phyloP scores from a whole-genome alignment of 2,797 vertebrate species.

The Sebastes alutus region DNA sequence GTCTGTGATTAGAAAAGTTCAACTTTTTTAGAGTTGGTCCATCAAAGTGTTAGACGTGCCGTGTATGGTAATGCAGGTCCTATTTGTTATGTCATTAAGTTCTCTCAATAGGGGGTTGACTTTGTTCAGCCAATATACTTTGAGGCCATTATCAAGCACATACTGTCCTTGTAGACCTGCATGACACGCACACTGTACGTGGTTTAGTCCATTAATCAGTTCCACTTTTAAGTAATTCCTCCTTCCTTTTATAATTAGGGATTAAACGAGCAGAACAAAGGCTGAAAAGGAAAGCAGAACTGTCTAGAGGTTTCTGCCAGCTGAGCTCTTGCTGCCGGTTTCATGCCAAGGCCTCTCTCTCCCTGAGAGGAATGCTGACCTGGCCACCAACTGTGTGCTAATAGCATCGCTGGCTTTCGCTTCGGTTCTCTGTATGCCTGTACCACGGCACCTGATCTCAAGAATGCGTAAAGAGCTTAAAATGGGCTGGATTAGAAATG shows the following conservation, averaged over 20 bases:
- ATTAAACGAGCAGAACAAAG: constrained; percentile 43
- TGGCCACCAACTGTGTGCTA: constrained; percentile 42
- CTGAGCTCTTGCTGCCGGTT: constrained; percentile 10
- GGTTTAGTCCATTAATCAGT: constrained; percentile 31
- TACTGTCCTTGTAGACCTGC: background rate
- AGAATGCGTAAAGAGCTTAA: constrained; percentile 70
- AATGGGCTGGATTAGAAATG: constrained; percentile 62
- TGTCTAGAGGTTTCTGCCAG: constrained; percentile 26
- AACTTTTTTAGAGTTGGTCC: background rate
- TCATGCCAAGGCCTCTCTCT: constrained; percentile 33
- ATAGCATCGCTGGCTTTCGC: constrained; percentile 36
- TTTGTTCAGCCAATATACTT: constrained; percentile 10
- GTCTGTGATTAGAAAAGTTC: background rate
- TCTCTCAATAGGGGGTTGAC: background rate
- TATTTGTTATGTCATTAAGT: background rate
- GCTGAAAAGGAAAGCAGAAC: constrained; percentile 22
- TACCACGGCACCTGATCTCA: constrained; percentile 52
- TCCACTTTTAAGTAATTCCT: constrained; percentile 26
- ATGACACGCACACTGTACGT: background rate
- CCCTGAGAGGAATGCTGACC: constrained; percentile 38
- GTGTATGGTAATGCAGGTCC: background rate
- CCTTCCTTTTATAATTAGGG: constrained; percentile 27
- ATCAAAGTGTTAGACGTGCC: background rate
- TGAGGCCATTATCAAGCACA: background rate
- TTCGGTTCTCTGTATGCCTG: constrained; percentile 38